These are phyloP conservation scores for Isurus oxyrinchus DNA, from an alignment of 2,113 vertebrate genomes.

Conservation along the genomic window DNA sequence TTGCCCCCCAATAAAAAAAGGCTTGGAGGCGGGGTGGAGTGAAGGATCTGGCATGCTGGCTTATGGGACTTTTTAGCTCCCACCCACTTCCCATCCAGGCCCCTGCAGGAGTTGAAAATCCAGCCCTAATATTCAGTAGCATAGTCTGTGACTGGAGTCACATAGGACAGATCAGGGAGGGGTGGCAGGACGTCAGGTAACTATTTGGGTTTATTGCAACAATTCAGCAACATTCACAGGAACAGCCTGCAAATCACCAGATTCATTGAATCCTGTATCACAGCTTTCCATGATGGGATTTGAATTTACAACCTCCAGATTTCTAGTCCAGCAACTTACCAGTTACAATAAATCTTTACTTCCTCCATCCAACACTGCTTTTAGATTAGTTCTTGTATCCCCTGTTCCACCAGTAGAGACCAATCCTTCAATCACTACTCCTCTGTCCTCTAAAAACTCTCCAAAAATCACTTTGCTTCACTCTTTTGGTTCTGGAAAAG, in stretches of 20 bases:
- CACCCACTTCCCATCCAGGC: too few relatives aligned
- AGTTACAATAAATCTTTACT: neutral
- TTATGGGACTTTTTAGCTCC: too few relatives aligned
- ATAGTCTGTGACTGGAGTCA: neutral
- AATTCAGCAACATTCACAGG: neutral
- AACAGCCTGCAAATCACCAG: neutral
- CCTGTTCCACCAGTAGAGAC: neutral
- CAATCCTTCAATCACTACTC: neutral
- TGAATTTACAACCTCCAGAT: neutral
- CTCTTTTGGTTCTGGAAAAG: neutral
- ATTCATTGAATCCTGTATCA: neutral
- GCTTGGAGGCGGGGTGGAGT: too few relatives aligned
- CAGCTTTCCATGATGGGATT: neutral
- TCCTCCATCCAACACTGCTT: neutral
- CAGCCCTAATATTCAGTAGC: neutral
- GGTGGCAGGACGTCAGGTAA: neutral
- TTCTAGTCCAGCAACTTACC: neutral
- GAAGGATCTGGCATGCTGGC: too few relatives aligned
- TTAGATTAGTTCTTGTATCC: neutral
- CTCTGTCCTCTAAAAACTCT: neutral
- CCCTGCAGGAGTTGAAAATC: too few relatives aligned
- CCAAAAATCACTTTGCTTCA: neutral
- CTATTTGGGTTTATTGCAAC: neutral
- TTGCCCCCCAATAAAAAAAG: too few relatives aligned
- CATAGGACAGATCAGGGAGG: neutral